Evolutionary conservation across 2,888 invertebrate species (phyloP).

Genomic region (Hypena proboscidalis): DNA sequence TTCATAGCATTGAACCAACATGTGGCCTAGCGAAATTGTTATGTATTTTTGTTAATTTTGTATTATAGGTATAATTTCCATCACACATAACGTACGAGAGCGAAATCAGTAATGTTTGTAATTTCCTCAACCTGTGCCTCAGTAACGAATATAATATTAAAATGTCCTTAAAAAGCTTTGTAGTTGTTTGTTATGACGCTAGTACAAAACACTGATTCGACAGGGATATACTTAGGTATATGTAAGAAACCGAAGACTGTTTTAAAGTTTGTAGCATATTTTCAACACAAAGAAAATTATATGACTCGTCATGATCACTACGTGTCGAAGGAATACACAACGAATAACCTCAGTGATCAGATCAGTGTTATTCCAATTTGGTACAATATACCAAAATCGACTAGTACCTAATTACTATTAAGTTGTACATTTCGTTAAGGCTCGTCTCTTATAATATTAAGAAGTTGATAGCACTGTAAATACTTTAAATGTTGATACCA

Average conservation of each 20-base stretch:
- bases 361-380: conserved; percentile 77
- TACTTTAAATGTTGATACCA: conserved; percentile 50
- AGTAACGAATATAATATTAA: conserved; percentile 46
- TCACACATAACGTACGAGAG: conserved; percentile 14
- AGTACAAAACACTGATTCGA: conserved; percentile 82
- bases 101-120: conserved; percentile 26
- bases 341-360: conserved; percentile 63
- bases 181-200: conserved; percentile 71
- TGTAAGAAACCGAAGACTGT: conserved; percentile 84
- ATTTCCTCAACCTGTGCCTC: conserved; percentile 63
- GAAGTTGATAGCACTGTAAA: conserved; percentile 52
- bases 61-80: conserved; percentile 25
- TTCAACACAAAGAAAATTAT: conserved; percentile 63
- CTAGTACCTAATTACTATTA: conserved; percentile 76
- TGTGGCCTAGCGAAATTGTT: conserved; percentile 39
- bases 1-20: conserved; percentile 10
- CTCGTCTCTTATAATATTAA: conserved; percentile 50
- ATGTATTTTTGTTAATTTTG: conserved; percentile 22
- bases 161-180: conserved; percentile 56
- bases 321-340: conserved; percentile 52
- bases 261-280: conserved; percentile 79
- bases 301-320: conserved; percentile 59
- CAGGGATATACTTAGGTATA: conserved; percentile 77
- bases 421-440: conserved; percentile 62
- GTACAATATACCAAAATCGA: conserved; percentile 72